Conservation (phyloP, 2,888 invertebrate genomes). For the Cephus runcator region DNA sequence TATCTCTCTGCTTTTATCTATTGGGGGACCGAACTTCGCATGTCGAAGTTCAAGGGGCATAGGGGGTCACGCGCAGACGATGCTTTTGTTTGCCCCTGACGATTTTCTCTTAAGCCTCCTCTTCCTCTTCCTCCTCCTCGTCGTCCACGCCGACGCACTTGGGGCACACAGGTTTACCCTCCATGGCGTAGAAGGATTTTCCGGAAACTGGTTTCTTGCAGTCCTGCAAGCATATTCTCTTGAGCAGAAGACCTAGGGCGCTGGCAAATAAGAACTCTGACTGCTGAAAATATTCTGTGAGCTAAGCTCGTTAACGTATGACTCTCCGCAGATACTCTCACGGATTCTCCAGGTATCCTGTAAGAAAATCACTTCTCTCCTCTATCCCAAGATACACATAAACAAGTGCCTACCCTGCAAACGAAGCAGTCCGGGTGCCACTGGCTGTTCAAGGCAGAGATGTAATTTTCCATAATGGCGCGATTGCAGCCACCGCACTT, state of each 20-base stretch:
- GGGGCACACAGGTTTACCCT: slow-evolving; percentile 96
- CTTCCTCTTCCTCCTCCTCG: slow-evolving; percentile 73
- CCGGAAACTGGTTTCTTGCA: slow-evolving; percentile 93
- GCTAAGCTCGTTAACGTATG: not conserved
- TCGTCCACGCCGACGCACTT: slow-evolving; percentile 92
- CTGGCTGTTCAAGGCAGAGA: slow-evolving; percentile 95
- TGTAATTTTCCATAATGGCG: slow-evolving; percentile 98
- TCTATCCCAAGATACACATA: not conserved
- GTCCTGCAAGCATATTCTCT: slow-evolving; percentile 73
- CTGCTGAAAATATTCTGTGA: not conserved
- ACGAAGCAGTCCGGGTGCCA: slow-evolving; percentile 99
- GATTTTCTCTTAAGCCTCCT: slow-evolving; percentile 27
- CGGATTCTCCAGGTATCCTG: not conserved
- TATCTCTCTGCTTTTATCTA: not conserved
- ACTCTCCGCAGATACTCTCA: not conserved
- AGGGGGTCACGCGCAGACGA: slow-evolving; percentile 13
- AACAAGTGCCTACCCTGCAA: slow-evolving; percentile 84
- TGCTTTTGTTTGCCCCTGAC: not conserved
- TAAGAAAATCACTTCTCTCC: not conserved
- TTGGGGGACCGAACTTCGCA: slow-evolving; percentile 40
- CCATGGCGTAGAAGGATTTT: slow-evolving; percentile 97
- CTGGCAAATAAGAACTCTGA: not conserved
- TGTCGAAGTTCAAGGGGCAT: slow-evolving; percentile 49
- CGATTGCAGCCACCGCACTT: slow-evolving; percentile 96
- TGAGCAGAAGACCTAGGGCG: not conserved